Percentiles rank a stretch among this genome's conserved stretches.
phyloP scores from a whole-genome alignment of 2,113 vertebrate genomes.

The Lagopus leucura region DNA sequence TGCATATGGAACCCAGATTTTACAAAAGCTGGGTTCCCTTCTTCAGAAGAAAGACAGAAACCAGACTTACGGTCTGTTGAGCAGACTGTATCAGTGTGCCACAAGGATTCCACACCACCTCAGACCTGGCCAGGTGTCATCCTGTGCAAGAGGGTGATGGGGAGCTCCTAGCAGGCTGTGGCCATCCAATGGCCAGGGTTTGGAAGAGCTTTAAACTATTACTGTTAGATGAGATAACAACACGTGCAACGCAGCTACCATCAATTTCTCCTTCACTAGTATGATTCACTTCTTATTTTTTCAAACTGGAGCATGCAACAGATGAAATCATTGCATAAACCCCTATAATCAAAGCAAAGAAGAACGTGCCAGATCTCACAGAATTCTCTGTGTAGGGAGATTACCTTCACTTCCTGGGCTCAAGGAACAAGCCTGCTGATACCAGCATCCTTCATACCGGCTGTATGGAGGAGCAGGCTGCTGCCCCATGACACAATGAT shows the following conservation, averaged over 20 bases:
- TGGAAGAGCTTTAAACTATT: neutral
- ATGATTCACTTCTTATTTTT: neutral
- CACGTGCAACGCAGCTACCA: neutral
- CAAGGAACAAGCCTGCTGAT: neutral
- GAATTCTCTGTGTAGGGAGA: neutral
- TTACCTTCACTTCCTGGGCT: neutral
- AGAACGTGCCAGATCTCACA: neutral
- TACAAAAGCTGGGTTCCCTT: constrained; percentile 54
- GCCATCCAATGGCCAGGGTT: neutral
- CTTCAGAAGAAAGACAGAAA: constrained; percentile 50
- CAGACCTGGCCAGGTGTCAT: neutral
- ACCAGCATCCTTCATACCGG: too few species aligned
- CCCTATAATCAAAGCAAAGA: neutral
- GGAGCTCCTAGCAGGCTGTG: neutral
- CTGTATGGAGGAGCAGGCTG: neutral
- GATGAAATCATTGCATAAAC: neutral
- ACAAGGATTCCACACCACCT: constrained; percentile 20
- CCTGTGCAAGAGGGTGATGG: neutral
- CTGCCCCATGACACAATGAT: neutral
- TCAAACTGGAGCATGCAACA: neutral
- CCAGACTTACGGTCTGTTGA: constrained; percentile 60
- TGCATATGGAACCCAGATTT: constrained; percentile 75
- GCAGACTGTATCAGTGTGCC: constrained; percentile 41
- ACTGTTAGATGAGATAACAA: neutral
- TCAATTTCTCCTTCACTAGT: neutral